Percentiles rank a stretch among this genome's conserved stretches.
Evolutionary conservation across 2,797 vertebrate genomes (phyloP).

Genomic region (Phrynocephalus forsythii): DNA sequence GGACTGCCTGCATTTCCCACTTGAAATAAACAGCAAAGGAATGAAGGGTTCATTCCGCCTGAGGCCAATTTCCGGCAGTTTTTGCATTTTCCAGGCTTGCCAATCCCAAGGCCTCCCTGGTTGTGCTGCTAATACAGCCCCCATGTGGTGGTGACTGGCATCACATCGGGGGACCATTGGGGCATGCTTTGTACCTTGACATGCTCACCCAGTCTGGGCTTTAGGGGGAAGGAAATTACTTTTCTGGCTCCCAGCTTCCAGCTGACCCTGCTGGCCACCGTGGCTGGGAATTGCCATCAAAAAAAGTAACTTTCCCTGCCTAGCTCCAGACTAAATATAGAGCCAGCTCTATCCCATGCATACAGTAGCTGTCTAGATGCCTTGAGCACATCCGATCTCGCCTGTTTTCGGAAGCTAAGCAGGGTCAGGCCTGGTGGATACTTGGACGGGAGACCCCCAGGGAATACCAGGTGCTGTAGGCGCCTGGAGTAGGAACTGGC

Average conservation of each 20-base stretch:
- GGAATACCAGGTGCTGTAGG: too few species aligned
- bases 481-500: too few species aligned
- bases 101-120: neutral
- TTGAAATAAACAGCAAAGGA: neutral
- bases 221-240: neutral
- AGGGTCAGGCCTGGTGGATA: too few species aligned
- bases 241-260: too few species aligned
- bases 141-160: neutral
- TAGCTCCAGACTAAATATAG: neutral
- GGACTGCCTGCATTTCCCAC: neutral
- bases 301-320: neutral
- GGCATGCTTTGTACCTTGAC: neutral
- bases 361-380: too few species aligned
- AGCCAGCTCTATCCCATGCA: too few species aligned
- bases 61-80: too few species aligned
- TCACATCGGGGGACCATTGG: neutral
- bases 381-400: too few species aligned
- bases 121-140: neutral
- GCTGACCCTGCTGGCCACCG: too few species aligned
- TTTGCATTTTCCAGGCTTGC: neutral
- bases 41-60: neutral
- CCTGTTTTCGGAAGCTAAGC: too few species aligned
- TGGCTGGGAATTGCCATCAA: neutral
- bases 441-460: too few species aligned
- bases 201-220: too few species aligned